A percentile compares a stretch with the other conserved stretches of the same genome.
These are phyloP conservation scores for Agonum fuliginosum DNA, from an alignment of 2,888 invertebrate genomes.

Conservation along the genomic window DNA sequence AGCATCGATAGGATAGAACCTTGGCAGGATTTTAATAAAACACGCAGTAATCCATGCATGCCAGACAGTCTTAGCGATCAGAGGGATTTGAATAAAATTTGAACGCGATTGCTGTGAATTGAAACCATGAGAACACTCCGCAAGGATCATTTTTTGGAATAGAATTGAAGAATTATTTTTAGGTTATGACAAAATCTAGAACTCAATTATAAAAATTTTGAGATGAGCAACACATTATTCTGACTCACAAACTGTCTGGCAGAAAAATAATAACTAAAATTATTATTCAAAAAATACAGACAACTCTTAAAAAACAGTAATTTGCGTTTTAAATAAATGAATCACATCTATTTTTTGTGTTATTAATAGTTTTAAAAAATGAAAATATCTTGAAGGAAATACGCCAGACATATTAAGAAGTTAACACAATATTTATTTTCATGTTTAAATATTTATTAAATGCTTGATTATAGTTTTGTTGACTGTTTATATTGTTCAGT, in stretches of 20 bases:
- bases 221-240: no score
- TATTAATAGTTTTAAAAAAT: neutral
- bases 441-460: slow-evolving; percentile 34
- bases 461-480: slow-evolving; percentile 24
- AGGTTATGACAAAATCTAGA: no score
- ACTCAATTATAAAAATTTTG: no score
- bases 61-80: slow-evolving; percentile 46
- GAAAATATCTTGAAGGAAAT: neutral
- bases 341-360: neutral
- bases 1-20: neutral
- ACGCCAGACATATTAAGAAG: slow-evolving; percentile 3
- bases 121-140: no score
- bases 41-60: slow-evolving; percentile 41
- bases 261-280: no score
- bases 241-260: no score
- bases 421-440: slow-evolving; percentile 20
- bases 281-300: no score
- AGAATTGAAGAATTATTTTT: no score
- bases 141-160: no score
- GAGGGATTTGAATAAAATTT: slow-evolving; percentile 13
- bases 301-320: no score
- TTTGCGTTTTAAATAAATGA: neutral
- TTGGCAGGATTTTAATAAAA: slow-evolving; percentile 31
- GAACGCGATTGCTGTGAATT: neutral
- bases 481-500: slow-evolving; percentile 27